Conservation (phyloP, 2,113 vertebrate species). For the Austrofundulus limnaeus region DNA sequence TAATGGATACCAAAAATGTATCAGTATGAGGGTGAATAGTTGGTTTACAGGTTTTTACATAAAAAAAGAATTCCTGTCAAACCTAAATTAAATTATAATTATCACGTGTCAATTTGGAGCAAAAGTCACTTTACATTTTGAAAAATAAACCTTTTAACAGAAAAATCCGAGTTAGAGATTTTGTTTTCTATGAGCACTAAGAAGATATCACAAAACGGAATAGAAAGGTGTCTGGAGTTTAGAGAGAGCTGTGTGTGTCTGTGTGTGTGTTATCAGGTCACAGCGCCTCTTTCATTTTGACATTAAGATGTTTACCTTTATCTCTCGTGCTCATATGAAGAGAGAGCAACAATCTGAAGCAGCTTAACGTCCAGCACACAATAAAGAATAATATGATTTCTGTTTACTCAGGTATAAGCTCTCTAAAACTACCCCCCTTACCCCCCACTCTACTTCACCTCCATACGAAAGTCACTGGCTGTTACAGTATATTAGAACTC, state of each 20-base stretch:
- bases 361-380: constrained; percentile 76
- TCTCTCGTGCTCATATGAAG: constrained; percentile 79
- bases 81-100: too few relatives aligned
- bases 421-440: constrained; percentile 78
- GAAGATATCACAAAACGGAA: too few relatives aligned
- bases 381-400: constrained; percentile 90
- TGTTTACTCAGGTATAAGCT: constrained; percentile 93
- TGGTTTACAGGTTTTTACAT: too few relatives aligned
- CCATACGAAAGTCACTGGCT: constrained; percentile 73
- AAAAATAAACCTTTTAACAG: too few relatives aligned
- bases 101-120: too few relatives aligned
- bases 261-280: constrained; percentile 37
- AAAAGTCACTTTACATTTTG: too few relatives aligned
- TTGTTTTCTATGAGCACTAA: too few relatives aligned
- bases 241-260: not conserved
- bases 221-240: too few relatives aligned
- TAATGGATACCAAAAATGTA: too few relatives aligned
- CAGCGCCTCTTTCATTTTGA: constrained; percentile 70
- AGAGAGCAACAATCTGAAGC: constrained; percentile 81
- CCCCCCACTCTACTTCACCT: not conserved
- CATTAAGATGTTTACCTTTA: constrained; percentile 92
- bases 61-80: too few relatives aligned
- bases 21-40: too few relatives aligned
- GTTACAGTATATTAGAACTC: constrained; percentile 53
- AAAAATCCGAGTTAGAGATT: too few relatives aligned